phyloP scores from a whole-genome alignment of 2,797 vertebrate genomes.

The Pangasius krempfi region DNA sequence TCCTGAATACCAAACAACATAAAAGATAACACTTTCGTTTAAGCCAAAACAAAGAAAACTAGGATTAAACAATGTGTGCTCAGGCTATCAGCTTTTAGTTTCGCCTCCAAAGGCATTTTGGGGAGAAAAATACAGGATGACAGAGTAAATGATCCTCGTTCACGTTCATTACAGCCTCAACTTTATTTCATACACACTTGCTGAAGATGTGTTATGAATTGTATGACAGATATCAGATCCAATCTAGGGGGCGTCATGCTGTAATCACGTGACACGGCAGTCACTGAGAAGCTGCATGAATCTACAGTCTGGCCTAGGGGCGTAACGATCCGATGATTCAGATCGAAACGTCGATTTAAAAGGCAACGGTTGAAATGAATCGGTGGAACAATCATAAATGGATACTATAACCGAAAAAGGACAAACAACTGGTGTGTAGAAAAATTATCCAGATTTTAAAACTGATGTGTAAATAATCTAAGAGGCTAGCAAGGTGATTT shows the following conservation, averaged over 20 bases:
- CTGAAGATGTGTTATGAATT: neutral
- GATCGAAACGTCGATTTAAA: neutral
- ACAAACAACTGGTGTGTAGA: neutral
- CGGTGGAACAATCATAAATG: too few species aligned
- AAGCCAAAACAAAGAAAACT: neutral
- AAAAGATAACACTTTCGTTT: neutral
- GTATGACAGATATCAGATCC: neutral
- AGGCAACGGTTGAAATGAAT: neutral
- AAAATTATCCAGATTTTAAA: too few species aligned
- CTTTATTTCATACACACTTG: neutral
- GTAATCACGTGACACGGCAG: neutral
- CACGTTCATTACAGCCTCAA: neutral
- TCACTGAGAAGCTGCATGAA: neutral
- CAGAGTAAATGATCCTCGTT: neutral
- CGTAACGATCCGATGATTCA: neutral
- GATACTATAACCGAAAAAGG: neutral
- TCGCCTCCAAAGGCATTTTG: neutral
- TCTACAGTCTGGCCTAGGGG: neutral
- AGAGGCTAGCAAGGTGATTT: neutral
- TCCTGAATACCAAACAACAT: neutral
- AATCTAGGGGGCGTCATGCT: neutral
- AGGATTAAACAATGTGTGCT: neutral
- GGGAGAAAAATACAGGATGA: neutral
- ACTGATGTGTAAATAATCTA: neutral
- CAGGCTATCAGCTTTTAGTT: neutral